phyloP scores from a whole-genome alignment of 2,113 vertebrate species.

The Orientallactaga bullata region DNA sequence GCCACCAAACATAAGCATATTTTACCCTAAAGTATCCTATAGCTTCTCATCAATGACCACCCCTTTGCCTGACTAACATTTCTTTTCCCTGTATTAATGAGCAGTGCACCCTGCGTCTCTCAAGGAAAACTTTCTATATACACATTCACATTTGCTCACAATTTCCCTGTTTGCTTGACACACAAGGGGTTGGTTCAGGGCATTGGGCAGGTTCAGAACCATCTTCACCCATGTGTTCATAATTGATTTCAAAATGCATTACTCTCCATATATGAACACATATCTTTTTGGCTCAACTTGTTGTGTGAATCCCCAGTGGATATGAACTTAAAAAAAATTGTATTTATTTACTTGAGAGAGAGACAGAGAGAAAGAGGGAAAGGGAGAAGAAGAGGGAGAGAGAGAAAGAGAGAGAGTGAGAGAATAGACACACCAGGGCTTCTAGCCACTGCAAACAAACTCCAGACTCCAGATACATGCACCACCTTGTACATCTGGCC shows the following conservation, averaged over 20 bases:
- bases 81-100: background rate
- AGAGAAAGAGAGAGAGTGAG: too few relatives aligned
- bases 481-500: too few relatives aligned
- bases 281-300: background rate
- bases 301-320: background rate
- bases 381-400: too few relatives aligned
- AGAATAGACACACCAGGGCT: too few relatives aligned
- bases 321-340: slow-evolving; percentile 1
- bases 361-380: too few relatives aligned
- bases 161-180: background rate
- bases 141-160: background rate
- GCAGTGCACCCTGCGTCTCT: background rate
- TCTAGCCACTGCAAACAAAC: too few relatives aligned
- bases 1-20: background rate
- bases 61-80: background rate
- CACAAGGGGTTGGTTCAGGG: background rate
- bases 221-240: background rate
- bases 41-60: background rate
- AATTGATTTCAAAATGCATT: background rate
- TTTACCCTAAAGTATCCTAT: background rate
- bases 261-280: background rate
- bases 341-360: too few relatives aligned
- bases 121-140: background rate
- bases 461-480: too few relatives aligned
- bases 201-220: background rate